Percentiles rank a stretch among this genome's conserved stretches.
Evolutionary conservation across 2,888 invertebrate genomes (phyloP).

Genomic region (Galeruca laticollis): DNA sequence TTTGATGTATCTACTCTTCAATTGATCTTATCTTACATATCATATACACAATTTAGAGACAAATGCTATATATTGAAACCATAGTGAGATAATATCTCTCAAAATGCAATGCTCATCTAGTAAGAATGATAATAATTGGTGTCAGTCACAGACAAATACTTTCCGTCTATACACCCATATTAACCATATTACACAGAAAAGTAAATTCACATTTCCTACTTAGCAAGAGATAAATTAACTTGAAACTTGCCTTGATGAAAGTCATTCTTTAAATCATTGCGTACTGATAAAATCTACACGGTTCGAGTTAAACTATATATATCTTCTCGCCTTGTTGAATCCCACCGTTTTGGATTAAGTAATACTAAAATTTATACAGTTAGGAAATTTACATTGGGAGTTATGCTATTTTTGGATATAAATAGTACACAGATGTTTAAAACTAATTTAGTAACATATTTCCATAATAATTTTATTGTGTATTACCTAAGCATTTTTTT

Average conservation of each 20-base stretch:
- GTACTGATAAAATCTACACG: conserved; percentile 28
- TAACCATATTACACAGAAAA: conserved; percentile 2
- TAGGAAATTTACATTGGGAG: background rate
- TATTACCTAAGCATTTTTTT: too few relatives aligned
- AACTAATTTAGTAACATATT: too few relatives aligned
- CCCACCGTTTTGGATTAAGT: conserved; percentile 25
- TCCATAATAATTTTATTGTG: too few relatives aligned
- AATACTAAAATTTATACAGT: conserved; percentile 6
- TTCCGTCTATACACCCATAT: conserved; percentile 41
- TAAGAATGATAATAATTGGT: background rate
- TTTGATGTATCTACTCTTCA: too few relatives aligned
- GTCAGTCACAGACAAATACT: conserved; percentile 36
- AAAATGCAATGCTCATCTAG: background rate
- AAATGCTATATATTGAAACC: too few relatives aligned
- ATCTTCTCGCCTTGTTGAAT: conserved; percentile 19
- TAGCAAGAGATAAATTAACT: conserved; percentile 37
- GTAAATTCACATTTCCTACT: conserved; percentile 39
- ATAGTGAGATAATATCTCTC: background rate
- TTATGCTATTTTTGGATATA: background rate
- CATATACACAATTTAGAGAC: too few relatives aligned
- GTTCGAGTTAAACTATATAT: conserved; percentile 20
- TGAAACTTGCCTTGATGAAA: conserved; percentile 22
- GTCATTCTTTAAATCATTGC: conserved; percentile 20
- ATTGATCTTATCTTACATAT: too few relatives aligned
- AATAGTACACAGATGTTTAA: background rate